Evolutionary conservation across 2,888 invertebrate species (phyloP).

Genomic region (Molorchus minor): DNA sequence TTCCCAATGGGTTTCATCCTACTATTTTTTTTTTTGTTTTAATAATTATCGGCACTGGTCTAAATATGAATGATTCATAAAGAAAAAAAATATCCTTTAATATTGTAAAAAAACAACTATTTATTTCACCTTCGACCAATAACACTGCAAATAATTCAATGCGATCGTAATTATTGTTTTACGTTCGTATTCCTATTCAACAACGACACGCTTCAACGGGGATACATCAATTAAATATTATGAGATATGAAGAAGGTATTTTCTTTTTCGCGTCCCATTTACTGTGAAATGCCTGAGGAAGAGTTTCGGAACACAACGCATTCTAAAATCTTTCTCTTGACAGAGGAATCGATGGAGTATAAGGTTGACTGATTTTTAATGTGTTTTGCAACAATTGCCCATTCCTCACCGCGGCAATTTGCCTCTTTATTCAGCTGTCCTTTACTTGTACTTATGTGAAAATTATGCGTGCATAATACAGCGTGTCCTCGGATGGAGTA

Average conservation of each 20-base stretch:
- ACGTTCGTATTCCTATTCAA: too few species aligned
- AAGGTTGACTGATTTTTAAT: conserved; percentile 15
- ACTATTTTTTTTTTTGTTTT: not conserved
- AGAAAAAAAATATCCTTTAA: too few species aligned
- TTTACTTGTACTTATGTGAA: too few species aligned
- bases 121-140: too few species aligned
- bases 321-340: conserved; percentile 20
- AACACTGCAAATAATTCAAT: too few species aligned
- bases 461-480: too few species aligned
- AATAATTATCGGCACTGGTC: too few species aligned
- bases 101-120: too few species aligned
- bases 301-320: not conserved
- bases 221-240: not conserved
- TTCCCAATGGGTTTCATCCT: not conserved
- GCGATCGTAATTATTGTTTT: too few species aligned
- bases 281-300: not conserved
- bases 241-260: not conserved
- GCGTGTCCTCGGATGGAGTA: too few species aligned
- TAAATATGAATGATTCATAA: too few species aligned
- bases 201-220: not conserved
- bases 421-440: conserved; percentile 4
- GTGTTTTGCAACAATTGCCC: not conserved
- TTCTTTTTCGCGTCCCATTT: not conserved
- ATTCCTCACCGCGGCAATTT: conserved; percentile 5
- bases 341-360: not conserved